Conservation (phyloP, 2,888 invertebrate species). For the Pasiphila rectangulata region DNA sequence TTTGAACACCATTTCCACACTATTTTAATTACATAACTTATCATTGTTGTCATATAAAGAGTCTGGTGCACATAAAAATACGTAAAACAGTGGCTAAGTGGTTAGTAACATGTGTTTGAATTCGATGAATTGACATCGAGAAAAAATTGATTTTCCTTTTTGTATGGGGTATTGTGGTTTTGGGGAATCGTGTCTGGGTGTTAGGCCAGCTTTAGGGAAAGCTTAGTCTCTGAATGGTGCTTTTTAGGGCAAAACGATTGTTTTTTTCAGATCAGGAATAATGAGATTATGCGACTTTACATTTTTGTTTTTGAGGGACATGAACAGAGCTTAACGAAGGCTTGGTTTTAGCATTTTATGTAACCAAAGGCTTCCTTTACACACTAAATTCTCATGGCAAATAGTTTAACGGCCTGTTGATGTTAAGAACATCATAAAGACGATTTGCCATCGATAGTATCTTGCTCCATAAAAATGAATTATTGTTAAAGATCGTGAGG, state of each 20-base stretch:
- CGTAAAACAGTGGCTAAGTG: not conserved
- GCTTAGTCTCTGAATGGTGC: constrained; percentile 11
- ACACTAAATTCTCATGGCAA: no score
- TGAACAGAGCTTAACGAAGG: no score
- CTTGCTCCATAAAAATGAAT: no score
- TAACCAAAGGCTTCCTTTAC: no score
- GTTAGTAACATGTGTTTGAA: constrained; percentile 6
- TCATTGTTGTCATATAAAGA: constrained; percentile 17
- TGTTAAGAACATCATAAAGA: no score
- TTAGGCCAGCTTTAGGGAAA: constrained; percentile 17
- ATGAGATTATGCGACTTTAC: no score
- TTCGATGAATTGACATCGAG: constrained; percentile 43
- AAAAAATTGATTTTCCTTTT: constrained; percentile 62
- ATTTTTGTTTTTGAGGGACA: no score
- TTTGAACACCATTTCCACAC: constrained; percentile 18
- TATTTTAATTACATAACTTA: constrained; percentile 1
- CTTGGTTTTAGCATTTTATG: no score
- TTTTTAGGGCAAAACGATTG: no score
- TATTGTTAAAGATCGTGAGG: no score
- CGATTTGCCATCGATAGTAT: no score
- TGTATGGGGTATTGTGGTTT: constrained; percentile 50
- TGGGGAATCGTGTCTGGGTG: constrained; percentile 31
- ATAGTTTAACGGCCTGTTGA: no score
- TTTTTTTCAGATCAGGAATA: not conserved
- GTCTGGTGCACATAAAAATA: constrained; percentile 31